phyloP scores from a whole-genome alignment of 2,113 vertebrate genomes.

The Muntiacus muntjak region DNA sequence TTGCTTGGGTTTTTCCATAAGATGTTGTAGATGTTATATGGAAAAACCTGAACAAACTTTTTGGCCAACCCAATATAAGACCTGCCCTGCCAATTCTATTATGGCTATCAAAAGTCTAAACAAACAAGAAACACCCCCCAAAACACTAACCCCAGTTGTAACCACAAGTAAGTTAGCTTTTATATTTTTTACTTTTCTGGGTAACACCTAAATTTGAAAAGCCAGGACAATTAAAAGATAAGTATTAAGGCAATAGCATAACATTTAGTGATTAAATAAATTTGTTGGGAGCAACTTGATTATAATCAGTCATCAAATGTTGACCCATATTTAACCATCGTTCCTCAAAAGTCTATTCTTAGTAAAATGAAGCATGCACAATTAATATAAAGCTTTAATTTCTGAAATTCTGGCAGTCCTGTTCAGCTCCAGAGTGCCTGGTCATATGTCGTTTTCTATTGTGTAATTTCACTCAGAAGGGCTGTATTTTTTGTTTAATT shows the following conservation, averaged over 20 bases:
- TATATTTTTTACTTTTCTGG: conserved; percentile 23
- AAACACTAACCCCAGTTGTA: not conserved
- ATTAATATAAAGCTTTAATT: not conserved
- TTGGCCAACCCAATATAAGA: not conserved
- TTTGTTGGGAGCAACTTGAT: not conserved
- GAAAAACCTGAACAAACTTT: not conserved
- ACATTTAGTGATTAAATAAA: not conserved
- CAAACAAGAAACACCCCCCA: not conserved
- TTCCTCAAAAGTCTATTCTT: conserved; percentile 2
- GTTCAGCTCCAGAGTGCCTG: not conserved
- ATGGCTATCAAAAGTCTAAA: not conserved
- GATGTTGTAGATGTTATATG: no score
- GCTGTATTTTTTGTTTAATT: not conserved
- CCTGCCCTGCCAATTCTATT: not conserved
- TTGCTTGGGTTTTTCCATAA: no score
- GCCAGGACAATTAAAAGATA: conserved; percentile 17
- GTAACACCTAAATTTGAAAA: conserved; percentile 24
- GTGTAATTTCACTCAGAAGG: not conserved
- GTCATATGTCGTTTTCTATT: conserved; percentile 30
- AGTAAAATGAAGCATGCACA: not conserved
- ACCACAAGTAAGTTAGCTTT: not conserved
- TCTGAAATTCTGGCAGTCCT: not conserved
- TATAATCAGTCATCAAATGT: not conserved
- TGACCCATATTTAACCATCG: not conserved
- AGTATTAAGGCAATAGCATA: conserved; percentile 34